Base-by-base conservation (phyloP, 2,113 vertebrate species). In the Hylia prasina region DNA sequence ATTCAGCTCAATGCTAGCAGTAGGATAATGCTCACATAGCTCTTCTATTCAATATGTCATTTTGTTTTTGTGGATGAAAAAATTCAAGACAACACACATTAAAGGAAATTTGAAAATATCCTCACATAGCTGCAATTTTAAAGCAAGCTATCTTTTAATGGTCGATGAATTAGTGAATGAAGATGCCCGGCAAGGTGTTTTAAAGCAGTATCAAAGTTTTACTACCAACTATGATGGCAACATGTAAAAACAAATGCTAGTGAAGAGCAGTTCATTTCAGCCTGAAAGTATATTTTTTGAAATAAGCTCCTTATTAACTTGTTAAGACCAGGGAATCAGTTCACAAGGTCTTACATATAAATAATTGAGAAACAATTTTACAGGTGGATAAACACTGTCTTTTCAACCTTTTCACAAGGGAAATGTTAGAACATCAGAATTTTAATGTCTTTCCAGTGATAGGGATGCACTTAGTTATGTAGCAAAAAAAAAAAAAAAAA, bases 251-350 rank as follows among this genome's bases (percentile, higher is more conserved):
- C 84, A 83, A 50, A 48, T 10, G 15, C 23, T 35, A 37, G 69
- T 35, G 68, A 92, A 82, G 47, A 82, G 48, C 35, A 48, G 92
- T 31, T 76, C 14, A 39, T 81, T 83, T 56, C 76, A 84, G 18
- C 39, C 65, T 23, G n/a, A 50, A 78, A 77, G 58, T 73, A 31
- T 58, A 15, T 90, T 69, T 82, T 83, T 73, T 81, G 71, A 97
- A 96, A 93, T 92, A 87, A 89, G 51, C 89, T 65, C 64, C 58
- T 85, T 92, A 90, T 90, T 93, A 94, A 92, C 57, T 92, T 94
- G 87, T 93, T 89, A 97, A 96, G 58, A 86, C 63, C 42, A 21
- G 24, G 24, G 61, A 51, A 42, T 87, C 35, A n/a, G 65, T 33
- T 69, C 86, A 65, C 39, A 54, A 51, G 69, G 42, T 82, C 40